These are phyloP conservation scores for Helostoma temminkii DNA, from an alignment of 2,797 vertebrate species.

Conservation along the genomic window DNA sequence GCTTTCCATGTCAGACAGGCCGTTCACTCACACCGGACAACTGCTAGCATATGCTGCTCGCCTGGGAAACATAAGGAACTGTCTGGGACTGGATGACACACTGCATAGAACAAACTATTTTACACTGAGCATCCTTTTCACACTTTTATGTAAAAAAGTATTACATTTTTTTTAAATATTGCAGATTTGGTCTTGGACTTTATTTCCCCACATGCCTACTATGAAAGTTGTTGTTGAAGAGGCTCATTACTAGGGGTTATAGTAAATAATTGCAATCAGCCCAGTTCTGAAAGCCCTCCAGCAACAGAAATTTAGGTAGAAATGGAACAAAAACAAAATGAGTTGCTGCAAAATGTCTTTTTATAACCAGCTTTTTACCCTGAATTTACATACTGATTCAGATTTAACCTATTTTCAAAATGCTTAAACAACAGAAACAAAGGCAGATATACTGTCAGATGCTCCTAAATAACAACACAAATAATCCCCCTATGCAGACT, in stretches of 20 bases:
- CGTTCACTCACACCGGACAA: constrained; percentile 61
- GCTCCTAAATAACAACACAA: neutral
- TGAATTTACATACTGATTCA: too few relatives aligned
- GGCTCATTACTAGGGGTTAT: neutral
- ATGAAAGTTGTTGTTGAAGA: constrained; percentile 10
- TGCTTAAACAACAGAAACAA: neutral
- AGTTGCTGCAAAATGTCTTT: too few relatives aligned
- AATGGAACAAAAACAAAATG: too few relatives aligned
- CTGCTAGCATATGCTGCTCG: constrained; percentile 60
- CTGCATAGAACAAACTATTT: neutral
- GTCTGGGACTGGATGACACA: constrained; percentile 17
- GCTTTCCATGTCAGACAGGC: constrained; percentile 59
- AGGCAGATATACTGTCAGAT: neutral
- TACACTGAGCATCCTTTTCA: neutral
- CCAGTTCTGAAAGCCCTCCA: constrained; percentile 1
- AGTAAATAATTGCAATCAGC: constrained; percentile 35
- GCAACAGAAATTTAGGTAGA: neutral
- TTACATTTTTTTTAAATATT: too few relatives aligned
- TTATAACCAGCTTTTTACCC: too few relatives aligned
- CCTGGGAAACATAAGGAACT: constrained; percentile 34
- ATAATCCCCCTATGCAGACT: neutral
- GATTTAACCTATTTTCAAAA: too few relatives aligned
- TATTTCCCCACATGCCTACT: neutral
- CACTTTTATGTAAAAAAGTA: too few relatives aligned
- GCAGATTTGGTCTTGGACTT: neutral